These are phyloP conservation scores for Aphis gossypii DNA, from an alignment of 1,140 invertebrate species.

Conservation along the genomic window DNA sequence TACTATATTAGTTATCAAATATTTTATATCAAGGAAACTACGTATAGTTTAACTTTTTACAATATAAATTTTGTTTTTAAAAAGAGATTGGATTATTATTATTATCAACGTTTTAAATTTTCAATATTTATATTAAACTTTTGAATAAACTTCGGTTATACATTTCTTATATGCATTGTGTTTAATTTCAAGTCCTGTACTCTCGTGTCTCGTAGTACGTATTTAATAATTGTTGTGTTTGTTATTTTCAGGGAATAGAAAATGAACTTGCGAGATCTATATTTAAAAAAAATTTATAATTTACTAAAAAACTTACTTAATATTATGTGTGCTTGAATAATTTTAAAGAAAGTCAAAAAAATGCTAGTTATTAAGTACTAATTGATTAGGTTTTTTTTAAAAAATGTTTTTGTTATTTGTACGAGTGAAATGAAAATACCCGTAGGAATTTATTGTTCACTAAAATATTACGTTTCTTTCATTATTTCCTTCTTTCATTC, in stretches of 20 bases:
- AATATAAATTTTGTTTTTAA: too few relatives aligned
- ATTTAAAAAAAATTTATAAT: background rate
- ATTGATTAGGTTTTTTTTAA: background rate
- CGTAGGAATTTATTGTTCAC: background rate
- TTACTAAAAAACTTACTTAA: background rate
- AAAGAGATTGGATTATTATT: too few relatives aligned
- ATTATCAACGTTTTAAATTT: too few relatives aligned
- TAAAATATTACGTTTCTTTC: conserved; percentile 40
- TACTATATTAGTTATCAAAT: too few relatives aligned
- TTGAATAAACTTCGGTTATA: too few relatives aligned
- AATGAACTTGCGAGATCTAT: background rate
- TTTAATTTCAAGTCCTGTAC: background rate
- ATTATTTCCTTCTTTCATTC: background rate
- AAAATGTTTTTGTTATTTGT: background rate
- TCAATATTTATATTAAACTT: too few relatives aligned
- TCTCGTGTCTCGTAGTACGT: too few relatives aligned
- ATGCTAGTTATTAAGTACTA: background rate
- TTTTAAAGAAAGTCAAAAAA: too few relatives aligned
- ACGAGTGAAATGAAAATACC: background rate
- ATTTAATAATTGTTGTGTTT: background rate
- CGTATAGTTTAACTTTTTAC: too few relatives aligned
- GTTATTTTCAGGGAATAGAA: background rate
- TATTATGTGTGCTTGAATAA: too few relatives aligned
- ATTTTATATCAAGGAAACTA: too few relatives aligned
- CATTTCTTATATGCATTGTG: background rate